Evolutionary conservation across 64 coral and sea anemone genomes (phyloP).

Genomic region (Montipora cactus): DNA sequence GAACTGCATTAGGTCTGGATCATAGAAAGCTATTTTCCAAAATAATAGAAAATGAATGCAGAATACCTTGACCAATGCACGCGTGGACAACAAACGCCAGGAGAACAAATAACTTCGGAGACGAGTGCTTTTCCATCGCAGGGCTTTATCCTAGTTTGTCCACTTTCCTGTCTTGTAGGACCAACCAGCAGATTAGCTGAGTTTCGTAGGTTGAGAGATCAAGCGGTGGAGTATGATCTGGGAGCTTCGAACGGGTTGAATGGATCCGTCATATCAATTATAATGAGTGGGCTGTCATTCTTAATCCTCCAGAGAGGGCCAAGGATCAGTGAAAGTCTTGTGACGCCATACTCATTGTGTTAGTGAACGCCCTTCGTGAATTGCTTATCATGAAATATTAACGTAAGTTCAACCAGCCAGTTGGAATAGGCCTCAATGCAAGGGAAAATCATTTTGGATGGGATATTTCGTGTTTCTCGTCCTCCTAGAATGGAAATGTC

Average conservation of each 20-base stretch:
- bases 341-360: too few species aligned
- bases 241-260: not conserved
- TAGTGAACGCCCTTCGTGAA: not conserved
- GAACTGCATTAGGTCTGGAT: not conserved
- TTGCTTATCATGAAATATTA: not conserved
- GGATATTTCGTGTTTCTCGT: too few species aligned
- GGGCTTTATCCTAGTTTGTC: not conserved
- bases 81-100: not conserved
- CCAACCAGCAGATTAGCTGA: not conserved
- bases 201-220: not conserved
- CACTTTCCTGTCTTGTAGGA: not conserved
- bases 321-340: not conserved
- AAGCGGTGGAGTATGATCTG: not conserved
- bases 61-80: constrained; percentile 14
- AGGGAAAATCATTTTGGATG: too few species aligned
- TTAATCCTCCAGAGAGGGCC: not conserved
- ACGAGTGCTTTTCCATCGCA: not conserved
- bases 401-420: not conserved
- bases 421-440: not conserved
- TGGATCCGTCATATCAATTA: not conserved
- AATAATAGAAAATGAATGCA: not conserved
- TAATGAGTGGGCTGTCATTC: not conserved
- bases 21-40: not conserved
- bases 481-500: too few species aligned
- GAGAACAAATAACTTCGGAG: not conserved